A percentile compares a stretch with the other conserved stretches of the same genome.
phyloP scores from a whole-genome alignment of 1,140 invertebrate genomes.

The Brachystomella parvula region DNA sequence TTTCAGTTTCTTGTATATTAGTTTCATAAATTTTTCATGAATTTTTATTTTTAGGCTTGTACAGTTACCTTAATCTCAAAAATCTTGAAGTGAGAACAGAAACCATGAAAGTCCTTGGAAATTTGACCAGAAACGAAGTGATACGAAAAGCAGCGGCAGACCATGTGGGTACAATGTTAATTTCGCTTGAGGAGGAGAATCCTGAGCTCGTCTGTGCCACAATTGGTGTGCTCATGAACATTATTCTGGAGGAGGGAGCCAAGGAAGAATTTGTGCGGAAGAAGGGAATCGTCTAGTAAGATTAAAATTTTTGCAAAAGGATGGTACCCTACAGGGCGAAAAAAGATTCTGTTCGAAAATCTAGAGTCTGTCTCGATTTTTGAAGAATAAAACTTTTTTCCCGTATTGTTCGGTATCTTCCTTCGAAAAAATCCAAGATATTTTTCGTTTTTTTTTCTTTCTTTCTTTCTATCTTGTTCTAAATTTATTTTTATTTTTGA shows the following conservation, averaged over 20 bases:
- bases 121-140: slow-evolving; percentile 54
- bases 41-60: slow-evolving; percentile 21
- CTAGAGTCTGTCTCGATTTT: too few species aligned
- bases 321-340: too few species aligned
- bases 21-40: slow-evolving; percentile 8
- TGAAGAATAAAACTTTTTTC: too few species aligned
- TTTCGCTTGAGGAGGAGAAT: slow-evolving; percentile 48
- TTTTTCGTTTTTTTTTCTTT: neutral
- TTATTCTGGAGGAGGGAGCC: slow-evolving; percentile 56
- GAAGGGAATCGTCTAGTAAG: slow-evolving; percentile 46
- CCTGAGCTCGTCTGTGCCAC: slow-evolving; percentile 52
- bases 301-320: too few species aligned
- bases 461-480: neutral
- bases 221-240: slow-evolving; percentile 59
- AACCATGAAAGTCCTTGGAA: slow-evolving; percentile 57
- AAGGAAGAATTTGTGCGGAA: slow-evolving; percentile 48
- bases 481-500: neutral
- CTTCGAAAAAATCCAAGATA: neutral
- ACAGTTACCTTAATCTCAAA: slow-evolving; percentile 21
- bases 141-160: slow-evolving; percentile 50
- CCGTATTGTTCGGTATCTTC: too few species aligned
- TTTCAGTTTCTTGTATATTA: neutral
- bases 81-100: slow-evolving; percentile 54
- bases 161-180: slow-evolving; percentile 50
- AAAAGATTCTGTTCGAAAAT: too few species aligned